A percentile compares a stretch with the other conserved stretches of the same genome.
phyloP scores from a whole-genome alignment of 2,113 vertebrate species.

The Dipodomys merriami region DNA sequence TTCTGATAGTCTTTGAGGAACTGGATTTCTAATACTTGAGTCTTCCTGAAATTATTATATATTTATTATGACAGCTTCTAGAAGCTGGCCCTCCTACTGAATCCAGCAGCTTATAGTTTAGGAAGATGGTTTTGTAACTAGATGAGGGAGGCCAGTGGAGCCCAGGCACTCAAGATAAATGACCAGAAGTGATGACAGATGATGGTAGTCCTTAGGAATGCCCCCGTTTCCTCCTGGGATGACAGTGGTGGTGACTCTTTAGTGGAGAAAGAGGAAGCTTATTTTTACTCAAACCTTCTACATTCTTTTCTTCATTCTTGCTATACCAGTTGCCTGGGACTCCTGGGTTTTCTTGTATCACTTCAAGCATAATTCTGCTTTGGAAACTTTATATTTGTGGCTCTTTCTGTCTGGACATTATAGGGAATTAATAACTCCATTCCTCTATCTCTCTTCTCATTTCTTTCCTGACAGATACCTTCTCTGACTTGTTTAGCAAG shows the following conservation, averaged over 20 bases:
- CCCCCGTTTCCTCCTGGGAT: background rate
- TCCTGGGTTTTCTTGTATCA: background rate
- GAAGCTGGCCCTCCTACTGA: background rate
- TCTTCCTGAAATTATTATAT: background rate
- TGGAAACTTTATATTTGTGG: background rate
- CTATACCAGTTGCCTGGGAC: fast-evolving
- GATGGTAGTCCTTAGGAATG: background rate
- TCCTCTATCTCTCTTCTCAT: background rate
- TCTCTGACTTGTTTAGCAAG: too few species aligned
- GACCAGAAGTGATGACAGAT: background rate
- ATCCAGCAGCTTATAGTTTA: background rate
- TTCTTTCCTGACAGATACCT: background rate
- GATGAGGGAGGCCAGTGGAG: background rate
- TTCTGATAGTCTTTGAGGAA: slow-evolving; percentile 43
- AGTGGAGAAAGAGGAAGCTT: background rate
- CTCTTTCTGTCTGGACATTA: background rate
- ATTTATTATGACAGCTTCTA: background rate
- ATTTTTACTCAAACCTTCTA: background rate
- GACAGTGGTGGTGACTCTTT: background rate
- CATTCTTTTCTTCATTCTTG: background rate
- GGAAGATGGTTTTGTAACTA: background rate
- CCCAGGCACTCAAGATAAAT: background rate
- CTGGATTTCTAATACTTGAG: background rate
- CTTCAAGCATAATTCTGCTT: background rate
- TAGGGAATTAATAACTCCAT: background rate